phyloP scores from a whole-genome alignment of 1,140 invertebrate genomes.

The Tetraneura akinire region DNA sequence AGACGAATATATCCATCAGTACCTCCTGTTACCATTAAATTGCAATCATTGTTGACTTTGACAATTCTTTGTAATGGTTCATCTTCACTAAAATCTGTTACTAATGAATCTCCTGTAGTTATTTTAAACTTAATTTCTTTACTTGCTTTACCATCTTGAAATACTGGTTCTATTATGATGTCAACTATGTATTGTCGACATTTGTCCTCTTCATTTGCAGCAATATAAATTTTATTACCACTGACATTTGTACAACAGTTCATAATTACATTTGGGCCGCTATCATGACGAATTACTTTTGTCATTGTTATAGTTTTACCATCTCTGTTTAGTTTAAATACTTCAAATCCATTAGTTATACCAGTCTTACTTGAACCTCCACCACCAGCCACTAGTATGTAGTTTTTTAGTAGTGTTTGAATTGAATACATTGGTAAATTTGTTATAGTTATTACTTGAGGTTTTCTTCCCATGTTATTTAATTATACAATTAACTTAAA shows the following conservation, averaged over 20 bases:
- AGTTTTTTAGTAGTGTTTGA: constrained; percentile 85
- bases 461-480: not conserved
- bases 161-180: constrained; percentile 53
- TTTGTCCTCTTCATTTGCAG: constrained; percentile 86
- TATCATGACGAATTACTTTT: constrained; percentile 85
- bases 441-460: constrained; percentile 70
- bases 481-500: not conserved
- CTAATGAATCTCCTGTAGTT: constrained; percentile 12
- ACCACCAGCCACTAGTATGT: constrained; percentile 92
- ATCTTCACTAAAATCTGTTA: constrained; percentile 60
- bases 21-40: constrained; percentile 85
- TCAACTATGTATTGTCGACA: constrained; percentile 82
- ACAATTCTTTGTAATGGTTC: constrained; percentile 86
- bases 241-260: constrained; percentile 75
- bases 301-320: constrained; percentile 54
- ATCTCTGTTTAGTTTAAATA: constrained; percentile 55
- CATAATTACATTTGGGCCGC: constrained; percentile 88
- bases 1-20: constrained; percentile 83
- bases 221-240: constrained; percentile 73
- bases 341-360: constrained; percentile 92
- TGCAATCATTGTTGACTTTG: constrained; percentile 73
- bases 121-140: constrained; percentile 44
- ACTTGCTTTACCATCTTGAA: constrained; percentile 3
- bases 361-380: constrained; percentile 94
- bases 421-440: constrained; percentile 93